Conservation (phyloP, 37 sponge, comb jelly and placozoan genomes). For the Cladorhizidae sp. region DNA sequence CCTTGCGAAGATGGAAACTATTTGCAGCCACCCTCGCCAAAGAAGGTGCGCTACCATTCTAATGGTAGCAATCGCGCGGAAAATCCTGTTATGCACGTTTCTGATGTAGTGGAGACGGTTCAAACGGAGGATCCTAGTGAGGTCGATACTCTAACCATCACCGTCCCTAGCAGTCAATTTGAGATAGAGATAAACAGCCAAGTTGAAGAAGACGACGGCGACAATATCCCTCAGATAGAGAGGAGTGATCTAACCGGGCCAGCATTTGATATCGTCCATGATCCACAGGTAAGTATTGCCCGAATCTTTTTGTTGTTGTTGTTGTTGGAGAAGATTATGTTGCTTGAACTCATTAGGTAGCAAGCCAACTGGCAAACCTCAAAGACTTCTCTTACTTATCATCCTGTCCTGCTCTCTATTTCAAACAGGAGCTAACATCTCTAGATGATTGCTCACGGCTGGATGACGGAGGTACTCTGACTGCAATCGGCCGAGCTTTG, state of each 20-base stretch:
- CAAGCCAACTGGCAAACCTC: too few species aligned
- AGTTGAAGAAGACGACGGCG: slow-evolving; percentile 13
- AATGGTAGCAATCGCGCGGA: not conserved
- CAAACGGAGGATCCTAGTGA: not conserved
- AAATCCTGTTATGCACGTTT: not conserved
- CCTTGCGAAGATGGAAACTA: not conserved
- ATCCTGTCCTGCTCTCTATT: not conserved
- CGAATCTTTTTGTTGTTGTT: too few species aligned
- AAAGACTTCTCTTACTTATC: too few species aligned
- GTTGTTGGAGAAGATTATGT: too few species aligned
- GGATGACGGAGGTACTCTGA: slow-evolving; percentile 30
- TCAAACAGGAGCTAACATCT: not conserved
- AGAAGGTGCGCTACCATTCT: slow-evolving; percentile 36
- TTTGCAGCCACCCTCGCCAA: slow-evolving; percentile 6
- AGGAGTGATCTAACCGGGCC: slow-evolving; percentile 42
- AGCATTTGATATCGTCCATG: slow-evolving; percentile 38
- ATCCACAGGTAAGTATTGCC: slow-evolving; percentile 27
- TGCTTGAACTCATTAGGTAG: too few species aligned
- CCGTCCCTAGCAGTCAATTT: slow-evolving; percentile 60
- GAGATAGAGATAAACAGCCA: slow-evolving; percentile 68
- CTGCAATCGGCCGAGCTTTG: slow-evolving; percentile 34
- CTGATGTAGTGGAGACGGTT: slow-evolving; percentile 6
- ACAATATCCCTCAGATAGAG: slow-evolving; percentile 25
- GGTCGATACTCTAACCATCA: slow-evolving; percentile 26
- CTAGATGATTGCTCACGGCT: not conserved